phyloP scores from a whole-genome alignment of 2,113 vertebrate genomes.

The Leptobrachium ailaonicum region DNA sequence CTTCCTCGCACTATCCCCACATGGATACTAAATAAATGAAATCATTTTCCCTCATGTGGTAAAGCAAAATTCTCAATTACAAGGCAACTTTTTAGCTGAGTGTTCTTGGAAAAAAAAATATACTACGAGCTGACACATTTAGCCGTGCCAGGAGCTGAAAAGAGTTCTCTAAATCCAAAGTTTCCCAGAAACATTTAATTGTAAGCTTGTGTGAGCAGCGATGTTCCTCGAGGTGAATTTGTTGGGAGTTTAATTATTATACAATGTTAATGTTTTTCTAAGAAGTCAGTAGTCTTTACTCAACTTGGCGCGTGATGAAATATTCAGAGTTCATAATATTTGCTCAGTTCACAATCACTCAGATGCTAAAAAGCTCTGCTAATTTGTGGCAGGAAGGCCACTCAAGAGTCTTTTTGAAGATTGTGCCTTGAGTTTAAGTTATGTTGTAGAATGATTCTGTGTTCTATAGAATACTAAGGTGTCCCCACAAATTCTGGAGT shows the following conservation, averaged over 20 bases:
- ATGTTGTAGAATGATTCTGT: too few species aligned
- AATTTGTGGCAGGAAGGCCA: too few species aligned
- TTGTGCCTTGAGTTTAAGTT: too few species aligned
- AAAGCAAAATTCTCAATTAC: constrained; percentile 38
- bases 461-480: too few species aligned
- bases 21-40: constrained; percentile 34
- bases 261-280: not conserved
- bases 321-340: too few species aligned
- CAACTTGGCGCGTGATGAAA: not conserved
- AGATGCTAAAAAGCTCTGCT: too few species aligned
- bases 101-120: not conserved
- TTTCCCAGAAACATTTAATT: constrained; percentile 14
- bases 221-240: constrained; percentile 10
- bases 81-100: constrained; percentile 28
- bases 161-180: constrained; percentile 2
- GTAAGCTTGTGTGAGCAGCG: not conserved
- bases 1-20: constrained; percentile 12
- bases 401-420: too few species aligned
- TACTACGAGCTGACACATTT: constrained; percentile 31
- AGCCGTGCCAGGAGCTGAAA: constrained; percentile 27
- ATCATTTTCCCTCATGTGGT: constrained; percentile 28
- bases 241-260: not conserved
- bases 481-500: too few species aligned
- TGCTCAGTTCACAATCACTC: too few species aligned
- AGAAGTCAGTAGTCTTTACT: not conserved